phyloP scores from a whole-genome alignment of 2,797 vertebrate genomes.

The Labeo calbasu region DNA sequence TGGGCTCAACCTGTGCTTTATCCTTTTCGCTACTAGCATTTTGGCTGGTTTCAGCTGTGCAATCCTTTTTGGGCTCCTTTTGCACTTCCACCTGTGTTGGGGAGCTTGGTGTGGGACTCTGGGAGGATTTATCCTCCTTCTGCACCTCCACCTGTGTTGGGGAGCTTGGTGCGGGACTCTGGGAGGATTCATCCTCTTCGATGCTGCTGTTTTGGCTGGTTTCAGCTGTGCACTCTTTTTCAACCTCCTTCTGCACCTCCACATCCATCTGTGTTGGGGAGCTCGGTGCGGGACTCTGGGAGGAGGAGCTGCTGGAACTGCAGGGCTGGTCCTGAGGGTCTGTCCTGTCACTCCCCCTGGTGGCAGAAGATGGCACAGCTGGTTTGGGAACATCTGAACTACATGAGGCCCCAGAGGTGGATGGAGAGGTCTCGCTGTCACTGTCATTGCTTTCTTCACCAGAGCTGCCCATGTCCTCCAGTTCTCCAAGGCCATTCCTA shows the following conservation, averaged over 20 bases:
- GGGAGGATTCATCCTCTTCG: not conserved
- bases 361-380: not conserved
- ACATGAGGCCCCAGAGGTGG: slow-evolving; percentile 37
- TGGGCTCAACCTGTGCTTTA: not conserved
- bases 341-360: slow-evolving; percentile 4
- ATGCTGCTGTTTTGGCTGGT: not conserved
- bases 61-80: not conserved
- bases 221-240: slow-evolving; percentile 21
- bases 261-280: slow-evolving; percentile 28
- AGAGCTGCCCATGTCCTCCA: slow-evolving; percentile 74
- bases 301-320: slow-evolving; percentile 53
- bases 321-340: slow-evolving; percentile 32
- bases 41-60: not conserved
- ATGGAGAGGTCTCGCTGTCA: slow-evolving; percentile 60
- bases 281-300: slow-evolving; percentile 31
- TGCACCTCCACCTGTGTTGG: not conserved
- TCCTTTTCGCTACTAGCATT: not conserved
- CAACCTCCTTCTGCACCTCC: not conserved
- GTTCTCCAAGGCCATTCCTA: slow-evolving; percentile 73
- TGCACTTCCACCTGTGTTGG: not conserved
- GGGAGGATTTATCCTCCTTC: not conserved
- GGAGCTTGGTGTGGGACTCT: too few species aligned
- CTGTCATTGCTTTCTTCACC: slow-evolving; percentile 71
- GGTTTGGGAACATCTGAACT: not conserved
- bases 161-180: slow-evolving; percentile 41